Conservation (phyloP, 2,797 vertebrate genomes). For the Cynodonichthys magdalenae region DNA sequence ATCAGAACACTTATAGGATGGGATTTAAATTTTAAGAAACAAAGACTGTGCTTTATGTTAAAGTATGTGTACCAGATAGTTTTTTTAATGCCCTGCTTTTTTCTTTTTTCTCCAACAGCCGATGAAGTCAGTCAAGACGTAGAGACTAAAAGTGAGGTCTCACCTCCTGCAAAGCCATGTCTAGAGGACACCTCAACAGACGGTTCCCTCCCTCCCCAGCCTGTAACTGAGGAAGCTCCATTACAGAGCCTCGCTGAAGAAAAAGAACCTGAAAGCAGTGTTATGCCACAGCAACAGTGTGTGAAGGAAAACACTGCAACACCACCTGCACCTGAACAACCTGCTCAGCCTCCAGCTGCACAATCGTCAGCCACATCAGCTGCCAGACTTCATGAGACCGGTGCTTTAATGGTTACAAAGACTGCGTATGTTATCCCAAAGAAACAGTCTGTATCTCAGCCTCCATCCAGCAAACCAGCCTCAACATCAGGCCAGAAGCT, state of each 20-base stretch:
- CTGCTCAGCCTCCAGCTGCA: conserved; percentile 24
- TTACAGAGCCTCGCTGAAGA: conserved; percentile 33
- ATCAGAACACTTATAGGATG: too few relatives aligned
- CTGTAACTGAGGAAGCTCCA: conserved; percentile 21
- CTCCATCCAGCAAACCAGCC: conserved; percentile 48
- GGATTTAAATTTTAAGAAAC: too few relatives aligned
- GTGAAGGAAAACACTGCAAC: conserved; percentile 26
- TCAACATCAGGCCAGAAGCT: conserved; percentile 55
- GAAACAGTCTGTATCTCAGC: conserved; percentile 59
- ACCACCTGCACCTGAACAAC: conserved; percentile 59
- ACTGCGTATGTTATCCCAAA: conserved; percentile 69
- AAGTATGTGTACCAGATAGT: too few relatives aligned
- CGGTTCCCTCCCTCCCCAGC: conserved; percentile 22
- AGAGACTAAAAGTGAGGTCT: conserved; percentile 59
- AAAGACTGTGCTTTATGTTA: too few relatives aligned
- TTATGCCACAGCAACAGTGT: conserved; percentile 53
- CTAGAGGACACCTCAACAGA: conserved; percentile 63
- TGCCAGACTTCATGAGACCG: conserved; percentile 63
- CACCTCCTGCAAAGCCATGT: conserved; percentile 1
- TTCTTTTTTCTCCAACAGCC: conserved; percentile 71
- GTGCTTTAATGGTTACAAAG: conserved; percentile 68
- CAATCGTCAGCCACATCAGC: conserved; percentile 51
- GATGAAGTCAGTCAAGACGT: conserved; percentile 43
- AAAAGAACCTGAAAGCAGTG: conserved; percentile 60
- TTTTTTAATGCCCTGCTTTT: conserved; percentile 33